phyloP scores from a whole-genome alignment of 2,113 vertebrate species.

The Spheniscus mendiculus region DNA sequence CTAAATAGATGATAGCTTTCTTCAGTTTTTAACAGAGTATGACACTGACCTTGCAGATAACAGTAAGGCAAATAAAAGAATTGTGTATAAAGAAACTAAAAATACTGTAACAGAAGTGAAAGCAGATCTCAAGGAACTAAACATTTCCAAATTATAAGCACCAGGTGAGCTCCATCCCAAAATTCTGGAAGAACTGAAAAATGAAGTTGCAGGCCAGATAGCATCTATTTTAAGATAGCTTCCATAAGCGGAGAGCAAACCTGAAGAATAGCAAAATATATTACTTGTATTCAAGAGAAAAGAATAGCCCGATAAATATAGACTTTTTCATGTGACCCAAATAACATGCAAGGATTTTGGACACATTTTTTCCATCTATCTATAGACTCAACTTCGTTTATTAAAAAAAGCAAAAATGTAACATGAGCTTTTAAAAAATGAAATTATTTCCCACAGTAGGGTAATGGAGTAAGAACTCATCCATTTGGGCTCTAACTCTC shows the following conservation, averaged over 20 bases:
- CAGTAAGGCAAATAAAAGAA: neutral
- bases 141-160: neutral
- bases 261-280: neutral
- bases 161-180: neutral
- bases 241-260: neutral
- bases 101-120: neutral
- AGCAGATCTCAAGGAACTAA: neutral
- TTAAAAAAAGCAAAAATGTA: neutral
- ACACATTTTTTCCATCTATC: neutral
- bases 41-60: neutral
- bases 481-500: neutral
- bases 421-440: neutral
- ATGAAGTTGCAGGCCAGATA: neutral
- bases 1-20: neutral
- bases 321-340: neutral
- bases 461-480: neutral
- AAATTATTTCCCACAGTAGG: neutral
- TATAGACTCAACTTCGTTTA: neutral
- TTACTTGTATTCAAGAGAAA: neutral
- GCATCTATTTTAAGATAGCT: neutral
- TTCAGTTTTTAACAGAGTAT: neutral
- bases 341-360: neutral
- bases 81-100: neutral
- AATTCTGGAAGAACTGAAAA: neutral
- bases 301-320: neutral